Conservation (phyloP, 2,113 vertebrate genomes). For the Oxyruncus cristatus region DNA sequence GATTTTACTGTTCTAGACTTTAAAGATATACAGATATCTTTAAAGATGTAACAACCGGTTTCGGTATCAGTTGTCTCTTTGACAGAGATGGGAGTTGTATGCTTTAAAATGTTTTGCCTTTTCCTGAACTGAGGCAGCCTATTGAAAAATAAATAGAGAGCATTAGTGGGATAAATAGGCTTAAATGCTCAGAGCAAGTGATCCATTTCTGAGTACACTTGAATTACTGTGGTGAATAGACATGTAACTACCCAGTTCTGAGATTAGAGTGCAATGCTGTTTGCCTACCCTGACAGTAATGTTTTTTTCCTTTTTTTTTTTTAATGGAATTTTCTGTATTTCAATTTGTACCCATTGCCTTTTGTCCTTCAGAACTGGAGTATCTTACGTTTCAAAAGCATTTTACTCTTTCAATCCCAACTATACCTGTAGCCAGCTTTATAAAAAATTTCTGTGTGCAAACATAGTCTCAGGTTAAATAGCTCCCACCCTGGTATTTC, state of each 20-base stretch:
- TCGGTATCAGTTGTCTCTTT: not conserved
- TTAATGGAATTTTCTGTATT: not conserved
- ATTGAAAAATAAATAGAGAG: not conserved
- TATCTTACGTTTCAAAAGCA: not conserved
- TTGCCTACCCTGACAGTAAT: not conserved
- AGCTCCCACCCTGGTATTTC: not conserved
- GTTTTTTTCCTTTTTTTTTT: not conserved
- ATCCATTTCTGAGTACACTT: not conserved
- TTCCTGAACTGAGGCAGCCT: not conserved
- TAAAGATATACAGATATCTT: not conserved
- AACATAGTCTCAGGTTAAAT: not conserved
- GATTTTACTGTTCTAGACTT: fast-evolving
- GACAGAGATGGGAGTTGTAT: not conserved
- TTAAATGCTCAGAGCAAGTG: not conserved
- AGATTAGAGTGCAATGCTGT: not conserved
- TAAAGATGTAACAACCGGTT: not conserved
- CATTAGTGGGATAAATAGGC: not conserved
- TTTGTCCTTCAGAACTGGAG: not conserved
- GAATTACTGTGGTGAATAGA: not conserved
- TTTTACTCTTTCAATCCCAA: not conserved
- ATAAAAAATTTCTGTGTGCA: not conserved
- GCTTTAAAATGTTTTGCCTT: not conserved
- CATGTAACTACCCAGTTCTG: not conserved
- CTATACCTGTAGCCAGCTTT: not conserved
- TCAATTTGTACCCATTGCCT: not conserved